phyloP scores from a whole-genome alignment of 2,797 vertebrate species.

The Benthosema pterotum region DNA sequence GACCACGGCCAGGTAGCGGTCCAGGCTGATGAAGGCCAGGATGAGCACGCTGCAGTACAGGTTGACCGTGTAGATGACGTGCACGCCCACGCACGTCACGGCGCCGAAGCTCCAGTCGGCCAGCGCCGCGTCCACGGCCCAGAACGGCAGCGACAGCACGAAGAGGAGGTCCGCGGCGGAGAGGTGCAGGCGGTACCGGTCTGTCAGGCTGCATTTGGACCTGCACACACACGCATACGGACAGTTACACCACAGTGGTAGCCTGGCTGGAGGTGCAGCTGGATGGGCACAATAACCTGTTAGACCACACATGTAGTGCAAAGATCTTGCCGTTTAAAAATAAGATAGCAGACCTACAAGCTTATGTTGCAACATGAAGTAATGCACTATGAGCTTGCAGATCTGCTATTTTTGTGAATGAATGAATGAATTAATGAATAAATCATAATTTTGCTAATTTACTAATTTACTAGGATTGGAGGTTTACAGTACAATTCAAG shows the following conservation, averaged over 20 bases:
- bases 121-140: conserved; percentile 90
- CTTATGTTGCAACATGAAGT: too few relatives aligned
- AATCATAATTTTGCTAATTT: too few relatives aligned
- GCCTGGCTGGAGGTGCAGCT: too few relatives aligned
- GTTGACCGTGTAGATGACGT: conserved; percentile 97
- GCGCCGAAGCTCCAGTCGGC: conserved; percentile 91
- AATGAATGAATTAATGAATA: too few relatives aligned
- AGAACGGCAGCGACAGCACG: conserved; percentile 94
- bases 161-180: conserved; percentile 97
- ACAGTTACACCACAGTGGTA: background rate
- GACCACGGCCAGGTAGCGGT: conserved; percentile 96
- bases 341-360: too few relatives aligned
- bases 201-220: conserved; percentile 91
- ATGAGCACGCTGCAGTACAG: conserved; percentile 97
- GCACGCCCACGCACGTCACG: conserved; percentile 87
- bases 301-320: too few relatives aligned
- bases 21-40: conserved; percentile 97
- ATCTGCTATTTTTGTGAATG: too few relatives aligned
- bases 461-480: too few relatives aligned
- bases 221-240: conserved; percentile 40
- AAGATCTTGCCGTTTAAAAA: too few relatives aligned
- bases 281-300: too few relatives aligned
- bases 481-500: too few relatives aligned
- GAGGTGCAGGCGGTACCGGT: conserved; percentile 94
- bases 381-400: too few relatives aligned